Evolutionary conservation across 1,140 invertebrate species (phyloP), one percentile per base, ranked within the genome.

Genomic region (Wasmannia auropunctata): DNA sequence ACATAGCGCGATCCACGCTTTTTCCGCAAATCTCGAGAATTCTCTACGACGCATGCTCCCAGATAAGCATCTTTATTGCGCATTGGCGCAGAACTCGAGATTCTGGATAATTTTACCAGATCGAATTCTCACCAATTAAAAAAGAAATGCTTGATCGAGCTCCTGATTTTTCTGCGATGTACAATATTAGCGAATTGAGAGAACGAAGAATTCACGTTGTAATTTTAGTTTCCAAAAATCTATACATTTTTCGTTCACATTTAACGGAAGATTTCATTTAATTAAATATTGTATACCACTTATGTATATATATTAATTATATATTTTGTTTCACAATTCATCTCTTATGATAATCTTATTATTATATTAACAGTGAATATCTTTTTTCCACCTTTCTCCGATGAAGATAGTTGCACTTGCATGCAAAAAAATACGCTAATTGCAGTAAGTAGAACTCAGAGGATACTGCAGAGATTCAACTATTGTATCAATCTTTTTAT

Each of bases 11-110:
- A 22, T 3, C 16, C 14, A 37, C 16, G 16, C 31, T 58, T 72
- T 80, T 81, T 67, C 43, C 31, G 22, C 62, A 51, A 67, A 80
- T 80, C 79, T 81, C 25, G n/a, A 70, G 14, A 43, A 34, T 81
- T 37, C 63, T 80, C 31, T 34, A 43, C 60, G 43, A 34, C 77
- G 65, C 19, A 43, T 31, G 37, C 51, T 43, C 11, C 11, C 19
- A 56, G 79, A 81, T 81, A 81, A 81, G 65, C 65, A 81, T 72
- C 79, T 72, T 81, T 81, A 81, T 72, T 72, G 19, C 51, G 6
- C 79, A 81, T 56, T 81, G 79, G 65, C 79, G 79, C 49, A 72
- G 79, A 56, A 56, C 11, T 43, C 37, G 37, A 14, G 14, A 19
- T 14, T 72, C 16, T 25, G 19, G 14, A 49, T 67, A 34, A 11